phyloP scores from a whole-genome alignment of 2,888 invertebrate species.

The Sturmia bella region DNA sequence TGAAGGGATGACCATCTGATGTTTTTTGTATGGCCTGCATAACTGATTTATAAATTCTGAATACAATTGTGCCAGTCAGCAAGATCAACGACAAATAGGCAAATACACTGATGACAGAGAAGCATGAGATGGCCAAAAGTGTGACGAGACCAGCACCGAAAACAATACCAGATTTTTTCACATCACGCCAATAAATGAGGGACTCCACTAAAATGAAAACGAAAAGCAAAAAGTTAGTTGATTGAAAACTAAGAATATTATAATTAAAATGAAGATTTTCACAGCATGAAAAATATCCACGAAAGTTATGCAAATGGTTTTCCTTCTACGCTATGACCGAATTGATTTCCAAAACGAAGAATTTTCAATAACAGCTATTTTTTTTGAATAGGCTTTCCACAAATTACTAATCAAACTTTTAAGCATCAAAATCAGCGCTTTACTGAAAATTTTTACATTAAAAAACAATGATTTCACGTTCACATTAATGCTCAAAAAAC shows the following conservation, averaged over 20 bases:
- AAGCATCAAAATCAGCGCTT: too few species aligned
- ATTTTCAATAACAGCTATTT: too few species aligned
- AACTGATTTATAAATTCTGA: slow-evolving; percentile 97
- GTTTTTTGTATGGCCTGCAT: slow-evolving; percentile 98
- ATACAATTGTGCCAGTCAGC: slow-evolving; percentile 93
- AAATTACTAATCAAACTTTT: too few species aligned
- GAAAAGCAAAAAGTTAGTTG: slow-evolving; percentile 65
- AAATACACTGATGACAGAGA: slow-evolving; percentile 96
- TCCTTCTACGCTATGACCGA: too few species aligned
- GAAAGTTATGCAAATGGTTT: too few species aligned
- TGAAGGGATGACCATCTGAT: slow-evolving; percentile 98
- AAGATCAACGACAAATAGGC: slow-evolving; percentile 94
- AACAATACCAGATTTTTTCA: slow-evolving; percentile 95
- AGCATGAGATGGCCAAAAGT: slow-evolving; percentile 96
- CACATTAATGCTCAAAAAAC: too few species aligned
- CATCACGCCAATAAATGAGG: slow-evolving; percentile 98
- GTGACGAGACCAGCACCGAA: slow-evolving; percentile 94
- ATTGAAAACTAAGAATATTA: background rate
- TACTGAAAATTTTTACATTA: too few species aligned
- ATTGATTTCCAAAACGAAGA: too few species aligned
- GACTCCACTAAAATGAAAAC: slow-evolving; percentile 90
- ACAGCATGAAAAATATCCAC: too few species aligned
- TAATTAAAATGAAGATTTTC: too few species aligned
- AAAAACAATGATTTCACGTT: too few species aligned
- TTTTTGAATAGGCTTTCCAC: too few species aligned